Conservation (phyloP, 2,888 invertebrate genomes). For the Phyllotreta striolata region DNA sequence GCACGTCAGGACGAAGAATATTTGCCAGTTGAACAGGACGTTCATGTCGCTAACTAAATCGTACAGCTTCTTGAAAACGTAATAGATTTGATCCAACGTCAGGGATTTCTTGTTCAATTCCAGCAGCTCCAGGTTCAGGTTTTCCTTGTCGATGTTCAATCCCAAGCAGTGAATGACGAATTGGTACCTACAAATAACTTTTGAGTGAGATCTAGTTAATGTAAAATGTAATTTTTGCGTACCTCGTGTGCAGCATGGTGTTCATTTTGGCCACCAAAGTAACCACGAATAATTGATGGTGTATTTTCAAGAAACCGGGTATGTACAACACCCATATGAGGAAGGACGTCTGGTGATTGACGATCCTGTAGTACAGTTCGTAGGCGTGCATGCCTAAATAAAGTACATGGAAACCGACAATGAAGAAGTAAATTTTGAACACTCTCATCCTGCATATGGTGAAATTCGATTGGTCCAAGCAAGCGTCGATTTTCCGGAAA, state of each 20-base stretch:
- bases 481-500: not conserved
- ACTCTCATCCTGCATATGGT: conserved; percentile 1
- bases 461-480: not conserved
- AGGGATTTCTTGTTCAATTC: conserved; percentile 11
- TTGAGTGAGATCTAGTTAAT: no score
- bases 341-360: not conserved
- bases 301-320: conserved; percentile 12
- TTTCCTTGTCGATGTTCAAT: not conserved
- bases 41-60: conserved; percentile 9
- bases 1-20: conserved; percentile 18
- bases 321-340: conserved; percentile 8
- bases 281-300: conserved; percentile 19
- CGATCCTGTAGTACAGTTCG: not conserved
- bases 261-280: conserved; percentile 13
- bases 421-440: not conserved
- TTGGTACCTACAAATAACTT: conserved; percentile 9
- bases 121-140: not conserved
- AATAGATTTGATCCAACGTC: conserved; percentile 11
- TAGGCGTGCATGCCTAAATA: conserved; percentile 14
- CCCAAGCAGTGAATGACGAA: conserved; percentile 10
- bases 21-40: conserved; percentile 16
- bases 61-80: conserved; percentile 9
- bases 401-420: not conserved
- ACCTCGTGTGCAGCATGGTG: conserved; percentile 9
- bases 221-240: not conserved